Percentiles rank a stretch among this genome's conserved stretches.
Conservation (phyloP, 1,140 invertebrate species). For the Sinonovacula constricta region DNA sequence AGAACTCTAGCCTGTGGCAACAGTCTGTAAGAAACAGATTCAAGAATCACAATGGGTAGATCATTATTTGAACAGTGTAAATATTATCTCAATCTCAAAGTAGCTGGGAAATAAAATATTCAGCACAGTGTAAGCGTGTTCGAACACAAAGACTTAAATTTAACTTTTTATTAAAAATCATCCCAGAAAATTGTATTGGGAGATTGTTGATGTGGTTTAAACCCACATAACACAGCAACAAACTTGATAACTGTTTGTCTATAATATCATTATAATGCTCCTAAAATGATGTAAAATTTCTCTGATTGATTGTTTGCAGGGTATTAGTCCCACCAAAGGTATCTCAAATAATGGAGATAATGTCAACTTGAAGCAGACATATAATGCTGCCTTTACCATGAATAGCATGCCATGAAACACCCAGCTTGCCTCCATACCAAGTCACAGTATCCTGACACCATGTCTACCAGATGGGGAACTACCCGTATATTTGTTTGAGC, state of each 20-base stretch:
- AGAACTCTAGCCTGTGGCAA: constrained; percentile 73
- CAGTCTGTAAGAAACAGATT: constrained; percentile 58
- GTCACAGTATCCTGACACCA: background rate
- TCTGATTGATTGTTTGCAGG: background rate
- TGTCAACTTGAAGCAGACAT: background rate
- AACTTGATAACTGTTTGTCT: no score
- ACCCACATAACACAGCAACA: no score
- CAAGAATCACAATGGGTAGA: background rate
- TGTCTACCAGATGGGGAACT: background rate
- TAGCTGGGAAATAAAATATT: no score
- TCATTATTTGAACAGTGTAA: no score
- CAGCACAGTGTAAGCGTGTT: no score
- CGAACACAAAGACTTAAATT: no score
- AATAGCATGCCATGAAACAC: background rate
- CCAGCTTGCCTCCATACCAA: background rate
- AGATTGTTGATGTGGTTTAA: no score
- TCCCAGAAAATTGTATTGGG: no score
- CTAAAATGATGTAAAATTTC: no score
- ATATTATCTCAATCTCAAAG: no score
- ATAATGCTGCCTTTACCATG: background rate
- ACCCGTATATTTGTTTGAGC: background rate
- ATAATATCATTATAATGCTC: no score
- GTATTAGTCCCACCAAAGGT: background rate
- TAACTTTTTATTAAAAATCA: no score
- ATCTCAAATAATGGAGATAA: background rate